These are phyloP conservation scores for Phataginus tricuspis DNA, from an alignment of 2,797 vertebrate species.

Conservation along the genomic window DNA sequence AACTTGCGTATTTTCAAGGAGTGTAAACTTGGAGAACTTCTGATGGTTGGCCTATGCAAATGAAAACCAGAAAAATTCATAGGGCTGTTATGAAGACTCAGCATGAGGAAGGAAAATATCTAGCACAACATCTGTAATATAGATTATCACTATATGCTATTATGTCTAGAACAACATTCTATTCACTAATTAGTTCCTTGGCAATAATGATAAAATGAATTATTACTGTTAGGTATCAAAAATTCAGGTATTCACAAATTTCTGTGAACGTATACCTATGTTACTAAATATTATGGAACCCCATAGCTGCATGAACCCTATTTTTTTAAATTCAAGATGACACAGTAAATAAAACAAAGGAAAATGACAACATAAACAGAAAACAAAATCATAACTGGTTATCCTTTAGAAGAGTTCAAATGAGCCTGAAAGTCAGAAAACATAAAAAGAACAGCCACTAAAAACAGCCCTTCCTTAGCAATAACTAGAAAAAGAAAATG, in stretches of 20 bases:
- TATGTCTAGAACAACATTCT: not conserved
- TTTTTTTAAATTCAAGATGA: not conserved
- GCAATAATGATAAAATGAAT: not conserved
- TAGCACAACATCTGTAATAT: not conserved
- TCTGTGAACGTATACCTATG: not conserved
- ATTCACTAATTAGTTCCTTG: not conserved
- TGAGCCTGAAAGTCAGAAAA: not conserved
- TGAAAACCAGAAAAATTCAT: not conserved
- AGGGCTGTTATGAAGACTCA: not conserved
- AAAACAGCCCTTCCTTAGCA: not conserved
- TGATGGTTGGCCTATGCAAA: not conserved
- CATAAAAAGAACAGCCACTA: not conserved
- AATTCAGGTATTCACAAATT: not conserved
- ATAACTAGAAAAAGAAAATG: not conserved
- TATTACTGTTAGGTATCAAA: not conserved
- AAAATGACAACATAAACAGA: not conserved
- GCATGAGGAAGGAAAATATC: not conserved
- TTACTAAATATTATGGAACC: not conserved
- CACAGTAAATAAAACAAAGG: not conserved
- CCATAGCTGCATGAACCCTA: not conserved
- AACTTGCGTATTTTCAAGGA: not conserved
- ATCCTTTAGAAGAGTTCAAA: not conserved
- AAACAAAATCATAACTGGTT: not conserved
- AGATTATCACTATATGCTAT: not conserved
- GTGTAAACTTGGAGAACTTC: not conserved